phyloP scores from a whole-genome alignment of 2,797 vertebrate genomes.

The Malurus splendens region DNA sequence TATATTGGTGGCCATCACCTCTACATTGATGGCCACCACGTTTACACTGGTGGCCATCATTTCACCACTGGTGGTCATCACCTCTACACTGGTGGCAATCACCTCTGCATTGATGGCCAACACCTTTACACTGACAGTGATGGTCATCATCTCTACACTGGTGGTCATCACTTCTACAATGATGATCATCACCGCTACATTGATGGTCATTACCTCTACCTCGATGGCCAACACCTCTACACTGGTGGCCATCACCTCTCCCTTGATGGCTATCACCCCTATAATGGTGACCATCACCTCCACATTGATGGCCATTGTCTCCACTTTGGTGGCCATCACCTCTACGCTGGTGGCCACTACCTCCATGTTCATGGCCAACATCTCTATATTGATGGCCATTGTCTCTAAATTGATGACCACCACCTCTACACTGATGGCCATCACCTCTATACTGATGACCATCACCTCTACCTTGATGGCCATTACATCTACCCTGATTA shows the following conservation, averaged over 20 bases:
- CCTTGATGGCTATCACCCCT: accelerated
- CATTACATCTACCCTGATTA: accelerated
- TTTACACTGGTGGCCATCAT: accelerated
- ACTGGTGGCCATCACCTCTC: accelerated
- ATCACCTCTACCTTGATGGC: too few relatives aligned
- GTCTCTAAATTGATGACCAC: background rate
- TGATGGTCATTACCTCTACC: accelerated
- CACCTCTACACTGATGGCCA: too few relatives aligned
- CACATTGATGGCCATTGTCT: background rate
- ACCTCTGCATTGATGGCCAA: accelerated
- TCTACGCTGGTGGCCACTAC: too few relatives aligned
- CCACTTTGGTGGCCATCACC: too few relatives aligned
- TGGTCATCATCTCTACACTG: accelerated
- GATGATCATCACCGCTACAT: accelerated
- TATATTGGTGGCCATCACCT: accelerated
- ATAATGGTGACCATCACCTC: accelerated
- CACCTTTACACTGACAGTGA: accelerated
- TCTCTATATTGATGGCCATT: accelerated
- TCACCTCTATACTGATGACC: too few relatives aligned
- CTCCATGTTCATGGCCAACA: too few relatives aligned
- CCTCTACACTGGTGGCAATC: accelerated
- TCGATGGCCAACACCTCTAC: accelerated
- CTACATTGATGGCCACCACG: accelerated
- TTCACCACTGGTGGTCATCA: accelerated
- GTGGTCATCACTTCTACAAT: accelerated